Base-by-base conservation (phyloP, 2,888 invertebrate species). In the Deroplatys truncata region DNA sequence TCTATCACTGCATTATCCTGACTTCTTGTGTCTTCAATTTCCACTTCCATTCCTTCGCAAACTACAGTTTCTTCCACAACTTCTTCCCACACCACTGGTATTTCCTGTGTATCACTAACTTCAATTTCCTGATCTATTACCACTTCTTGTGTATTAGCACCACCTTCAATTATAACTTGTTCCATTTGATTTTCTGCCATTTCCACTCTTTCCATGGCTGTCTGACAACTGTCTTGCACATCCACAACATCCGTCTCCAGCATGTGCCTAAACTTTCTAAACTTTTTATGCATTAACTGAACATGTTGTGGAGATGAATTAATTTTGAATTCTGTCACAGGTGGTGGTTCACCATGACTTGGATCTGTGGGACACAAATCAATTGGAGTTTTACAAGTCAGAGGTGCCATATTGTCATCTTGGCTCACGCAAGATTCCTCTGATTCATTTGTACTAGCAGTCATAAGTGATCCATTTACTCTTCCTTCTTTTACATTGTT, bases 151-250 rank as follows among this genome's bases (percentile, higher is more conserved):
- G 82, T 28, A 15, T 90, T 90, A 7, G 91, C 89, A 5, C 90
- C 90, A 20, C 91, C 84, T 25, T 91, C 91, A 35, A 89, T 83
- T 82, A 86, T 16, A 56, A 91, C 91, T 28, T 91, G 85, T 15
- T n/a, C 29, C 16, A 83, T 35, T 16, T 89, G 83, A 10, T 43
- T 82, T 35, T 35, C 85, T 49, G 28, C 31, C 28, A 93, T 93
- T 92, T 94, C 94, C 83, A 93, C 92, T 84, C 93, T 93, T 91
- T 93, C 94, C 90, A 94, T 93, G 92, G 94, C 94, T 91, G 94
- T 91, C 82, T 88, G 89, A 92, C 94, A 94, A 93, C 94, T 94
- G 29, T 85, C 84, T 93, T 94, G 85, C 9, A 82, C 25, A 35
- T 87, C 87, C 5, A 31, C 31, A 9, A 82, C 35, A 84, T 83